Conservation (phyloP, 2,113 vertebrate genomes). For the Baryphthengus martii region DNA sequence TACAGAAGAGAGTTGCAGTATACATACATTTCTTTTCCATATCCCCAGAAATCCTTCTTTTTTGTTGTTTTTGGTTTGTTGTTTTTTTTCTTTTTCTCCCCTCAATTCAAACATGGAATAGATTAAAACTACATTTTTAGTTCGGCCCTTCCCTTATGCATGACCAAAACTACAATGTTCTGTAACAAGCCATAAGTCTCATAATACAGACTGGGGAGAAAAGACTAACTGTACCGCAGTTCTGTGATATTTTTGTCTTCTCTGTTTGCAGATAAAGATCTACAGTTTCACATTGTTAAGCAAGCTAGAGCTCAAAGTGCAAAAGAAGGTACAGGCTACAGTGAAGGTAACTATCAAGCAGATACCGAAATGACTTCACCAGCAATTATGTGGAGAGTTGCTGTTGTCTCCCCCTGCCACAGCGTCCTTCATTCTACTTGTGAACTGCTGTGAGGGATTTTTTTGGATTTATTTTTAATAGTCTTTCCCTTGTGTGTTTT, state of each 20-base stretch:
- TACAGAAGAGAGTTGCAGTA: background rate
- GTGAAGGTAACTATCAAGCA: slow-evolving; percentile 68
- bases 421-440: background rate
- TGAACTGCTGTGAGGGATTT: background rate
- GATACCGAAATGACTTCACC: background rate
- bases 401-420: background rate
- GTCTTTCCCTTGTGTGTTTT: background rate
- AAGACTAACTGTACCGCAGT: background rate
- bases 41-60: background rate
- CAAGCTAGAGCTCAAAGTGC: slow-evolving; percentile 75
- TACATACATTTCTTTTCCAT: background rate
- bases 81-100: fast-evolving
- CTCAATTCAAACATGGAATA: background rate
- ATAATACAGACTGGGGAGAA: background rate
- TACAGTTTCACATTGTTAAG: slow-evolving; percentile 85
- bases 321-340: slow-evolving; percentile 80
- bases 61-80: too few species aligned
- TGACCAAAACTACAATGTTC: background rate
- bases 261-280: slow-evolving; percentile 77
- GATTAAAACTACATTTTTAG: background rate
- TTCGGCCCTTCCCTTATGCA: background rate
- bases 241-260: background rate
- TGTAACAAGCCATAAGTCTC: background rate
- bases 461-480: background rate
- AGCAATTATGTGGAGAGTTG: background rate